Evolutionary conservation across 2,113 vertebrate genomes (phyloP), one percentile per base, ranked within the genome.

Genomic region (Seriola quinqueradiata): DNA sequence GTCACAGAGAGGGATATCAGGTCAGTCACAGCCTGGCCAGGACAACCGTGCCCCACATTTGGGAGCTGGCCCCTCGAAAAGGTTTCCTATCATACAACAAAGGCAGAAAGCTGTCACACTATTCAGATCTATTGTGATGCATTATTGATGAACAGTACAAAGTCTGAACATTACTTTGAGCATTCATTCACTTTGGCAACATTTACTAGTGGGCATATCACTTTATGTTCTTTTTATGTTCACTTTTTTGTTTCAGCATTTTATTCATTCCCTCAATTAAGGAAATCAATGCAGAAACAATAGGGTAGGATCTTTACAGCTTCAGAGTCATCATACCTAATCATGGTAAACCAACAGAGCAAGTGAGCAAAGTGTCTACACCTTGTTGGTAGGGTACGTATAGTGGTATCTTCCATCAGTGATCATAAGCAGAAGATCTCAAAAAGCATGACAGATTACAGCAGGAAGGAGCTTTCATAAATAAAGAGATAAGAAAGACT

Each of bases 31-130:
- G 52, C 28, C 14, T 10, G 12, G 55, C 19, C 17, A 1, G 46
- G 19, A 59, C 17, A 79, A 77, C 13, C 8, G 34, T 79, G 83
- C 5, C 77, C 68, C 46, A 81, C 86, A 89, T 88, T 88, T 75
- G 12, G n/a, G 17, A 70, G 70, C 12, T 55, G 44, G 61, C 25
- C 13, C 75, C 67, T 63, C 44, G 8, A 48, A 55, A 81, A 14
- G 38, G 32, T 68, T 86, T 83, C 11, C 76, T 28, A n/a, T 57
- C 17, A 42, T 19, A 44, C 32, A 58, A 59, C 32, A 10, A 32
- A 55, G 55, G 0, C 42, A 65, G 10, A 68, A 67, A 68, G 16
- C 0, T 11, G n/a, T 25, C 34, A 54, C 25, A n/a, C 40, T 54
- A 19, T 71, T 68, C 54, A 74, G 8, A n/a, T 23, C n/a, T 17